phyloP scores from a whole-genome alignment of 2,113 vertebrate genomes.

The Salvelinus namaycush region DNA sequence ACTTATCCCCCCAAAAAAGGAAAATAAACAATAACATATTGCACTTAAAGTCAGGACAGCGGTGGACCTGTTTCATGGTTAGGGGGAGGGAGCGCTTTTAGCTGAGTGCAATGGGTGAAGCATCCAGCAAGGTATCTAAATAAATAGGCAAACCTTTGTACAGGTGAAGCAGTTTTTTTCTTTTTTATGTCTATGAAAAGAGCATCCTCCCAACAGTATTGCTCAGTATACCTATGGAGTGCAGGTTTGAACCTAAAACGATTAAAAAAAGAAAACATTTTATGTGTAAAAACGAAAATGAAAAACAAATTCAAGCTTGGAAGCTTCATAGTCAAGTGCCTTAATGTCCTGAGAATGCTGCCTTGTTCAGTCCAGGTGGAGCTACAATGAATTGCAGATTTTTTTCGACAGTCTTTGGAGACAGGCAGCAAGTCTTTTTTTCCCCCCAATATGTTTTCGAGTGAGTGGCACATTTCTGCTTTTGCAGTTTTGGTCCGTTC shows the following conservation, averaged over 20 bases:
- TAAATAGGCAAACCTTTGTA: constrained; percentile 86
- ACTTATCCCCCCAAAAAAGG: constrained; percentile 63
- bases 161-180: constrained; percentile 55
- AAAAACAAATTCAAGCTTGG: constrained; percentile 55
- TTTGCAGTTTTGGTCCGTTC: constrained; percentile 45
- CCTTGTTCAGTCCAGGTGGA: constrained; percentile 64
- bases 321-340: constrained; percentile 56
- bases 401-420: constrained; percentile 61
- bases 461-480: constrained; percentile 39
- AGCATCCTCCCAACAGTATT: constrained; percentile 48
- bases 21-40: constrained; percentile 80
- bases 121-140: constrained; percentile 83
- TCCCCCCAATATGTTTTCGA: constrained; percentile 40
- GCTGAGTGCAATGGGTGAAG: constrained; percentile 74
- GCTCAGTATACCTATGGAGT: constrained; percentile 62
- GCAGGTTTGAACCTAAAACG: constrained; percentile 62
- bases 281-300: constrained; percentile 44
- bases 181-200: constrained; percentile 32
- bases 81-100: constrained; percentile 66
- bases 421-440: constrained; percentile 35
- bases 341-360: constrained; percentile 76
- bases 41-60: constrained; percentile 85
- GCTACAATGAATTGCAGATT: constrained; percentile 65
- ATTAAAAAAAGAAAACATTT: constrained; percentile 31
- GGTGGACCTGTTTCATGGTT: constrained; percentile 72